Base-by-base conservation (phyloP, 2,113 vertebrate species). In the Oceanites oceanicus region DNA sequence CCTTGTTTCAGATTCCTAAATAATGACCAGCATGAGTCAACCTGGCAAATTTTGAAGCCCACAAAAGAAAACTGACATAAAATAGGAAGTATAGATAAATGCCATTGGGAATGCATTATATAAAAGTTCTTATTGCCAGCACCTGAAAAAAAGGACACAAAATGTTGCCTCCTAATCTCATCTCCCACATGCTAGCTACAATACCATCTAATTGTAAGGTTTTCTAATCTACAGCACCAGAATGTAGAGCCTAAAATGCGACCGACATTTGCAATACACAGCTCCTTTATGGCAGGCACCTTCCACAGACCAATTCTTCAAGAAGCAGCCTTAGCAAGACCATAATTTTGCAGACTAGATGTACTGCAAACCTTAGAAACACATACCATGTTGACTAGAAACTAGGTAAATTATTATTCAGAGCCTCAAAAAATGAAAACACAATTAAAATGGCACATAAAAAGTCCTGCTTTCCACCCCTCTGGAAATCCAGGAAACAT, bases 11-110 rank as follows among this genome's bases (percentile, higher is more conserved):
- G 42, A 53, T 40, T 91, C 66, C 59, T 73, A 40, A 50, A 78
- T 88, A 94, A 96, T 65, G 44, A 86, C 79, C 86, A 81, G 53
- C 47, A n/a, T 94, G 94, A 94, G 53, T 88, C 76, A 92, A 73
- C 38, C 34, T 68, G 16, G 79, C 63, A 95, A 92, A 89, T 67
- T 45, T 72, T 82, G 76, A 94, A 66, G 65, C 27, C 58, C 78
- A 74, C 36, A 53, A 52, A 91, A 82, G 52, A 86, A 86, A 88
- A 66, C 13, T 42, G 81, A 55, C 0, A 0, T 65, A 84, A 84
- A 93, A 61, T 5, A 70, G 30, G 25, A 96, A 94, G 68, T 23
- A 81, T 27, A 90, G 85, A 82, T 77, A 91, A 93, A 91, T 53
- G 73, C 30, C 15, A 62, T 47, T 26, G 13, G 55, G 73, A 96